A percentile compares a stretch with the other conserved stretches of the same genome.
Conservation (phyloP, 2,888 invertebrate species). For the Koerneria pararmatus region DNA sequence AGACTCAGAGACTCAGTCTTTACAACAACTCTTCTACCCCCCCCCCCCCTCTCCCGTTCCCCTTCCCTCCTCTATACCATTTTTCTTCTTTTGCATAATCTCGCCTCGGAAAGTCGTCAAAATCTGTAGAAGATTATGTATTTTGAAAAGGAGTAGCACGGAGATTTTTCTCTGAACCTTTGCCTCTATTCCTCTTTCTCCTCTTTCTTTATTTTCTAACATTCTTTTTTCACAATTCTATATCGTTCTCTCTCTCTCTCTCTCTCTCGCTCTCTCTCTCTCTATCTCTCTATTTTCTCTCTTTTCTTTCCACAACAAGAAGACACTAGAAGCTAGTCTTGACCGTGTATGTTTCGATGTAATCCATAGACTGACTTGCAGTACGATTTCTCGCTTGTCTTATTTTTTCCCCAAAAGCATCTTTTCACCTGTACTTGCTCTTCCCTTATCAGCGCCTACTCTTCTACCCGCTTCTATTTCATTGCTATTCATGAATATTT, state of each 20-base stretch:
- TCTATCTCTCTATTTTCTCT: slow-evolving; percentile 2
- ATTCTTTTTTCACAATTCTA: background rate
- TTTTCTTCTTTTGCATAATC: slow-evolving; percentile 4
- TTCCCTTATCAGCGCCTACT: too few species aligned
- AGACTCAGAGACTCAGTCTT: background rate
- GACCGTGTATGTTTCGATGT: too few species aligned
- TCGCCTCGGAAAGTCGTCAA: slow-evolving; percentile 19
- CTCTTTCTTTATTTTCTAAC: background rate
- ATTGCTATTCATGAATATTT: too few species aligned
- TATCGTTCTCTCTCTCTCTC: background rate
- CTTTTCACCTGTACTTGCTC: too few species aligned
- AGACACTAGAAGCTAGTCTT: too few species aligned
- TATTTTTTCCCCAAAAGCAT: too few species aligned
- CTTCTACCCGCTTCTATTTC: too few species aligned
- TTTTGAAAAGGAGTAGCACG: background rate
- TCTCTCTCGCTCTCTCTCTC: slow-evolving; percentile 1
- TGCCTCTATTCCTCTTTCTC: slow-evolving; percentile 2
- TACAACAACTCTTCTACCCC: background rate
- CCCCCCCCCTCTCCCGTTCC: background rate
- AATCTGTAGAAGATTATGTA: slow-evolving; percentile 15
- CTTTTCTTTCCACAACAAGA: slow-evolving; percentile 8
- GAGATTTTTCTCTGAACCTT: slow-evolving; percentile 16
- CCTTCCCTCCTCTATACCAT: background rate
- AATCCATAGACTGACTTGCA: too few species aligned
- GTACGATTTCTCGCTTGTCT: too few species aligned